A percentile compares a stretch with the other conserved stretches of the same genome.
phyloP scores from a whole-genome alignment of 2,797 vertebrate species.

The Xenopus petersii region DNA sequence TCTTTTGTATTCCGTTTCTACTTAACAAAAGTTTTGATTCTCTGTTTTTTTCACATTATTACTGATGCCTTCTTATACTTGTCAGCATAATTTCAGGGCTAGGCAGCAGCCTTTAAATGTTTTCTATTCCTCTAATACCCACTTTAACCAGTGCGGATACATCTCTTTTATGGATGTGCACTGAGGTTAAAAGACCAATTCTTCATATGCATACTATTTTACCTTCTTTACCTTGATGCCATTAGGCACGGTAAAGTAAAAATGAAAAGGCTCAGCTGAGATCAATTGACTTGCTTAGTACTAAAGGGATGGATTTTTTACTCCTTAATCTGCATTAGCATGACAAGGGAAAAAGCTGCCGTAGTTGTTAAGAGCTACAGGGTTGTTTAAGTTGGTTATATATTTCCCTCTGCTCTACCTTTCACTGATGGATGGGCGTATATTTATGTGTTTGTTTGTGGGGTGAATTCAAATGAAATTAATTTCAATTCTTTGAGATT shows the following conservation, averaged over 20 bases:
- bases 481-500: not conserved
- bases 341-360: constrained; percentile 69
- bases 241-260: constrained; percentile 50
- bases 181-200: constrained; percentile 16
- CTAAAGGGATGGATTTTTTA: constrained; percentile 65
- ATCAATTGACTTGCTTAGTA: constrained; percentile 63
- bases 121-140: constrained; percentile 8
- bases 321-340: constrained; percentile 71
- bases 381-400: constrained; percentile 71
- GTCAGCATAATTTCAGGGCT: constrained; percentile 14
- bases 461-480: not conserved
- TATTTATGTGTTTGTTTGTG: too few relatives aligned
- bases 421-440: too few relatives aligned
- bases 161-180: constrained; percentile 22
- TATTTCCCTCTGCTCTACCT: constrained; percentile 53
- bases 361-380: constrained; percentile 66
- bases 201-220: constrained; percentile 16
- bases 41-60: not conserved
- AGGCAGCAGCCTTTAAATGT: not conserved
- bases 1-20: too few relatives aligned
- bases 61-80: constrained; percentile 9
- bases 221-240: constrained; percentile 53
- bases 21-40: too few relatives aligned
- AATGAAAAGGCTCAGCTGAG: constrained; percentile 59
- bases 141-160: constrained; percentile 11